A percentile compares a stretch with the other conserved stretches of the same genome.
Evolutionary conservation across 2,797 vertebrate genomes (phyloP).

Genomic region (Silurus lanzhouensis): DNA sequence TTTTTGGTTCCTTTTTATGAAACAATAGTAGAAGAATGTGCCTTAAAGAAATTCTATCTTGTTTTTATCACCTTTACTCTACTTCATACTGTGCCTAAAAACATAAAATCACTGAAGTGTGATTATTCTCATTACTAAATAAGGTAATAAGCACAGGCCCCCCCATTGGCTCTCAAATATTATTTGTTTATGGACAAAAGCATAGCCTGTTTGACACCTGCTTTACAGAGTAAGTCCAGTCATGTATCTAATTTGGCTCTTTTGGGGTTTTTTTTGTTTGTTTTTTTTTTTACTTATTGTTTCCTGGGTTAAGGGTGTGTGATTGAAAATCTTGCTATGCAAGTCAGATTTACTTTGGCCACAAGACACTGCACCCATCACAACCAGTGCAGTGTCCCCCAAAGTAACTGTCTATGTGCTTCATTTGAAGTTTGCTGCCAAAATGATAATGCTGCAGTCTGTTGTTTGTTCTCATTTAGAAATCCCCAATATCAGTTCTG

Average conservation of each 20-base stretch:
- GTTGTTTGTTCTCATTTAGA: not conserved
- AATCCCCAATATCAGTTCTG: constrained; percentile 14
- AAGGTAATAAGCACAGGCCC: not conserved
- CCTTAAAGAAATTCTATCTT: not conserved
- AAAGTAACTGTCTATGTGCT: not conserved
- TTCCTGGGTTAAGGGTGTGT: not conserved
- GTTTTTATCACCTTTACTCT: not conserved
- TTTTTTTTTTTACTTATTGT: not conserved
- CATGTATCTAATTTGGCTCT: too few relatives aligned
- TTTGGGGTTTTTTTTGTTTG: too few relatives aligned
- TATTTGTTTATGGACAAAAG: not conserved
- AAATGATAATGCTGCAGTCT: constrained; percentile 17
- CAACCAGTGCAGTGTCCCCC: not conserved
- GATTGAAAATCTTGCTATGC: not conserved
- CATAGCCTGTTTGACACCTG: not conserved
- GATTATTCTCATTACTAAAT: not conserved
- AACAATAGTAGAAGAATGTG: not conserved
- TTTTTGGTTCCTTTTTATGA: constrained; percentile 1
- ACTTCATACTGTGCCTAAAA: not conserved
- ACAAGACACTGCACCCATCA: not conserved
- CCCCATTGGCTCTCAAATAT: not conserved
- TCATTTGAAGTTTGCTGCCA: constrained; percentile 18
- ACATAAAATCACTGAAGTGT: not conserved
- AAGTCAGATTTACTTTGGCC: not conserved
- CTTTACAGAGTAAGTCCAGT: not conserved